Percentiles rank a stretch among this genome's conserved stretches.
Evolutionary conservation across 37 sponge, comb jelly and placozoan genomes (phyloP).

Genomic region (Ephydatia muelleri): DNA sequence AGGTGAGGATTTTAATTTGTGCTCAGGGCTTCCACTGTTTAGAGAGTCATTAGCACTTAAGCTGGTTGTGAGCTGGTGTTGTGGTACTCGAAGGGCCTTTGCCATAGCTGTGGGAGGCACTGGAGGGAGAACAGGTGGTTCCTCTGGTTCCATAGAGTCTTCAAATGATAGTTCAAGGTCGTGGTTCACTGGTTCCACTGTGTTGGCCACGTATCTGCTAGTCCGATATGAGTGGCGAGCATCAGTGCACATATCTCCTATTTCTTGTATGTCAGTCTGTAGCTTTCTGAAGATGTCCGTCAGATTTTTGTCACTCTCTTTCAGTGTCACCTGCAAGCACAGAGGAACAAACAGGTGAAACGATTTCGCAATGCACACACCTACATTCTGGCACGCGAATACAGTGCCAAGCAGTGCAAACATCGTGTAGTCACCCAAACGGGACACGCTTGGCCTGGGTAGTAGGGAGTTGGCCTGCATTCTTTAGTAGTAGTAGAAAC

Average conservation of each 20-base stretch:
- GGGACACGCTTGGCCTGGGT: background rate
- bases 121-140: background rate
- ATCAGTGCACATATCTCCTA: constrained; percentile 2
- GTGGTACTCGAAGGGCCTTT: background rate
- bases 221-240: background rate
- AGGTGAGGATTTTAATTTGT: background rate
- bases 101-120: background rate
- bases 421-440: background rate
- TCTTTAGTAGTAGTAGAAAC: background rate
- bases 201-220: background rate
- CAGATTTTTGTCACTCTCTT: constrained; percentile 43
- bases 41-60: background rate
- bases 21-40: background rate
- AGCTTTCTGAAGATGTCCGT: constrained; percentile 50
- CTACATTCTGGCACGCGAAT: background rate
- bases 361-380: background rate
- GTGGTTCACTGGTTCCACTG: background rate
- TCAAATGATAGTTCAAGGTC: background rate
- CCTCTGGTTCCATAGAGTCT: background rate
- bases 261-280: constrained; percentile 45
- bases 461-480: background rate
- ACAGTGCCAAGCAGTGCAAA: background rate
- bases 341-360: background rate
- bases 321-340: constrained; percentile 35
- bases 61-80: background rate